A percentile compares a stretch with the other conserved stretches of the same genome.
phyloP scores from a whole-genome alignment of 37 sponge, comb jelly and placozoan species.

The Mnemiopsis leidyi region DNA sequence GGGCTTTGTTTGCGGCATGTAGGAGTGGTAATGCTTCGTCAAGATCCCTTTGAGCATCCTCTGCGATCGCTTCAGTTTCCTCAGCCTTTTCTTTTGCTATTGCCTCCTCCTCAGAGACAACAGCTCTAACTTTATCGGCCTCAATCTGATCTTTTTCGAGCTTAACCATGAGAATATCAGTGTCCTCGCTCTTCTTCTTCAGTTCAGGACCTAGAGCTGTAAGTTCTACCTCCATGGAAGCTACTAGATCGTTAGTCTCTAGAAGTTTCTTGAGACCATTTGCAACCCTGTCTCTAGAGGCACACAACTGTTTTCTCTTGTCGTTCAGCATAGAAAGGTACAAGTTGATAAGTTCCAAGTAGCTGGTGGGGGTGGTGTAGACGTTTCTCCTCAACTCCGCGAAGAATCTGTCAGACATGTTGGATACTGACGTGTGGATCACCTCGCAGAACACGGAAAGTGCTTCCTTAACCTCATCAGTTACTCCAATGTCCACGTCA shows the following conservation, averaged over 20 bases:
- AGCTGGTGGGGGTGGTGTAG: conserved; percentile 99
- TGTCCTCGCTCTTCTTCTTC: conserved; percentile 83
- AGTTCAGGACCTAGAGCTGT: conserved; percentile 91
- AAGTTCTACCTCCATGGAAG: conserved; percentile 91
- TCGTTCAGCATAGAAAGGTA: conserved; percentile 92
- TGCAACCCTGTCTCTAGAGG: conserved; percentile 82
- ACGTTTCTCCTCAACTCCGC: conserved; percentile 86
- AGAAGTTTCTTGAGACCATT: conserved; percentile 94
- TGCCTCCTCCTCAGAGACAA: conserved; percentile 92
- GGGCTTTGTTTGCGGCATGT: conserved; percentile 91
- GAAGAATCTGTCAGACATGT: conserved; percentile 90
- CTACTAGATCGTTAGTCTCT: conserved; percentile 95
- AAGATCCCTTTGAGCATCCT: conserved; percentile 96
- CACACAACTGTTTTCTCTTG: conserved; percentile 85
- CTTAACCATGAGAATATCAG: conserved; percentile 83
- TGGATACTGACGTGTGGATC: conserved; percentile 90
- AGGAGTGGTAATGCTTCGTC: conserved; percentile 96
- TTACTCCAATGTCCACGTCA: conserved; percentile 80
- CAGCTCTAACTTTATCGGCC: conserved; percentile 83
- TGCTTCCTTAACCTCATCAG: conserved; percentile 80
- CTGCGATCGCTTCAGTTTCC: conserved; percentile 90
- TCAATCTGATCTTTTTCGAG: conserved; percentile 91
- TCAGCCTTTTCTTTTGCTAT: conserved; percentile 90
- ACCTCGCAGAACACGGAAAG: conserved; percentile 81
- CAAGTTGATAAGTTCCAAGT: conserved; percentile 96